Percentiles rank a stretch among this genome's conserved stretches.
Evolutionary conservation across 2,797 vertebrate species (phyloP).

Genomic region (Cephalopachus bancanus): DNA sequence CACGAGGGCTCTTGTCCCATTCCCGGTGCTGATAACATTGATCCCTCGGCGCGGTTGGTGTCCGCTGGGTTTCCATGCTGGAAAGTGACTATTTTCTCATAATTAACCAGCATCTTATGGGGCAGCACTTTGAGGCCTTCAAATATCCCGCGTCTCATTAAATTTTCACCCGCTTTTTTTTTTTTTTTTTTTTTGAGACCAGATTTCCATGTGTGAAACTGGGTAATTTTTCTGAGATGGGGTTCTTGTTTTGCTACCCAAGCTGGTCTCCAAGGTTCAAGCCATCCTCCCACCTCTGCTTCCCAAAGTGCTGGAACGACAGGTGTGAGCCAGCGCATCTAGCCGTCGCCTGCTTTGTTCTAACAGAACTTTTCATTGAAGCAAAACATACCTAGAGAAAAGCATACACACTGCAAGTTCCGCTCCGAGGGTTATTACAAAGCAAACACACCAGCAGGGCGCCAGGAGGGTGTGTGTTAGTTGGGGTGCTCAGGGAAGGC

Average conservation of each 20-base stretch:
- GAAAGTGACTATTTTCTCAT: background rate
- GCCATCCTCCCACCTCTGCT: no score
- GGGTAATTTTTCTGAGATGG: no score
- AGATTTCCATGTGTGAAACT: no score
- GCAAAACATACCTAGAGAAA: background rate
- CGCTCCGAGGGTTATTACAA: background rate
- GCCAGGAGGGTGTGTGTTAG: rapidly evolving
- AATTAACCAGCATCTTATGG: background rate
- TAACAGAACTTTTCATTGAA: background rate
- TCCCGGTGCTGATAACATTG: rapidly evolving
- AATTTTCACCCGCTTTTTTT: background rate
- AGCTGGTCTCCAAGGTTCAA: no score
- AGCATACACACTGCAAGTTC: background rate
- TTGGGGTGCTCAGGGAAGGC: background rate
- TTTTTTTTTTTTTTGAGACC: no score
- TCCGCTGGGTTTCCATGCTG: background rate
- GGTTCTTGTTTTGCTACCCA: no score
- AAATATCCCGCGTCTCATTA: background rate
- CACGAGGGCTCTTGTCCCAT: rapidly evolving
- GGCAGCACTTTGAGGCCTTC: no score
- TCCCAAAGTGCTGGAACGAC: no score
- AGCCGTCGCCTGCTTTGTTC: background rate
- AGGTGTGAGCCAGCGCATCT: no score
- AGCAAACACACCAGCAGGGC: background rate
- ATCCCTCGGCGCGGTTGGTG: rapidly evolving